phyloP scores from a whole-genome alignment of 2,797 vertebrate species.

The Apodemus agrarius region DNA sequence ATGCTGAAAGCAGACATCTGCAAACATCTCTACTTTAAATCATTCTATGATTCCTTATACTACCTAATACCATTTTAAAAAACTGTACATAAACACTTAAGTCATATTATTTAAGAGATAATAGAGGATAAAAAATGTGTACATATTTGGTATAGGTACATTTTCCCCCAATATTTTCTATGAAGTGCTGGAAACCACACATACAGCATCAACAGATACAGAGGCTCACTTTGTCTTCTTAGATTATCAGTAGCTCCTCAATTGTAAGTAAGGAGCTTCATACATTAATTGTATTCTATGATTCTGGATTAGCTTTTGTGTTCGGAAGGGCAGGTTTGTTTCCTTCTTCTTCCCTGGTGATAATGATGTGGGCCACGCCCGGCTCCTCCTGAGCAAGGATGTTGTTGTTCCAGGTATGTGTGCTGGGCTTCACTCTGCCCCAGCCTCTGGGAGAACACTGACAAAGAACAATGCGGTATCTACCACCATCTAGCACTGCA shows the following conservation, averaged over 20 bases:
- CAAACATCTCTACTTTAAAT: background rate
- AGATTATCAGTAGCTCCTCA: background rate
- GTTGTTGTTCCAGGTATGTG: background rate
- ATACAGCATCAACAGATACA: background rate
- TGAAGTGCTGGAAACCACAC: background rate
- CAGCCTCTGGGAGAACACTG: background rate
- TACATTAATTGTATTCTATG: background rate
- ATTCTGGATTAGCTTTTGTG: background rate
- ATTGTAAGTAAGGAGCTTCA: background rate
- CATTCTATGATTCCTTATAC: background rate
- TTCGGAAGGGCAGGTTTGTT: background rate
- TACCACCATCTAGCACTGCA: background rate
- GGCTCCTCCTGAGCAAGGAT: background rate
- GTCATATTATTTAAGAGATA: background rate
- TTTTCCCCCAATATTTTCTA: background rate
- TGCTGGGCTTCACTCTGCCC: background rate
- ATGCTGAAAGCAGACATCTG: background rate
- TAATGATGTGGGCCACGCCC: accelerated
- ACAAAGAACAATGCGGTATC: background rate
- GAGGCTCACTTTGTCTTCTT: background rate
- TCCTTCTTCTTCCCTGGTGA: background rate
- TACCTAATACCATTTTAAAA: background rate
- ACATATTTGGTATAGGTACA: background rate
- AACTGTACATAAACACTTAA: background rate
- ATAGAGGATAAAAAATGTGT: background rate